Evolutionary conservation across 2,888 invertebrate genomes (phyloP), one percentile per base, ranked within the genome.

Genomic region (Lampropteryx suffumata): DNA sequence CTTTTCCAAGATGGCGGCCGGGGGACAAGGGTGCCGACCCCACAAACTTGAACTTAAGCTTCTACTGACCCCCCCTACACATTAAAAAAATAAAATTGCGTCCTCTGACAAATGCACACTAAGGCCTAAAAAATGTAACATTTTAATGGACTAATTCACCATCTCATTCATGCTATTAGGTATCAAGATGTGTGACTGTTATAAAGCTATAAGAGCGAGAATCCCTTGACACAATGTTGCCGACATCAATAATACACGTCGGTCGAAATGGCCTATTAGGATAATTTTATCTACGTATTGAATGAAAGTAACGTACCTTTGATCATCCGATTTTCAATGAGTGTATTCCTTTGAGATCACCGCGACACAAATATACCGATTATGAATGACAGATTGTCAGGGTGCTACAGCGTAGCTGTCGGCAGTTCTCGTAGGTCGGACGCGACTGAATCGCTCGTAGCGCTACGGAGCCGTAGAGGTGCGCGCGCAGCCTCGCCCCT

Each of bases 401-500:
- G 30, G 61, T 61, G 79, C 82, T 85, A 88, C 84, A 79, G 61
- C 82, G 86, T 87, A 87, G 85, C 83, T 71, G 76, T 79, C 73
- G 67, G 65, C 70, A 65, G 71, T 65, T 64, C 64, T 71, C 81
- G 87, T 82, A 82, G 84, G 76, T 73, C 73, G 74, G 66, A 71
- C 72, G 74, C 79, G 82, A 89, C 89, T 89, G 84, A 82, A 67
- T 65, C 73, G 73, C 67, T 72, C 77, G 82, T 81, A 83, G 78
- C 76, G 73, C 72, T 79, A 76, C 77, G 67, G 57, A 65, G 63
- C 57, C 71, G 76, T 78, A 74, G 69, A 65, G 61, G 32, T 86
- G 89, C 89, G 89, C 85, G 87, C 89, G 87, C 88, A 87, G 78
- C 84, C 82, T 80, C 84, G 79, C 85, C 88, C 85, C 84, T 78